These are phyloP conservation scores for Ornithoptera priamus DNA, from an alignment of 2,888 invertebrate genomes.

Conservation along the genomic window DNA sequence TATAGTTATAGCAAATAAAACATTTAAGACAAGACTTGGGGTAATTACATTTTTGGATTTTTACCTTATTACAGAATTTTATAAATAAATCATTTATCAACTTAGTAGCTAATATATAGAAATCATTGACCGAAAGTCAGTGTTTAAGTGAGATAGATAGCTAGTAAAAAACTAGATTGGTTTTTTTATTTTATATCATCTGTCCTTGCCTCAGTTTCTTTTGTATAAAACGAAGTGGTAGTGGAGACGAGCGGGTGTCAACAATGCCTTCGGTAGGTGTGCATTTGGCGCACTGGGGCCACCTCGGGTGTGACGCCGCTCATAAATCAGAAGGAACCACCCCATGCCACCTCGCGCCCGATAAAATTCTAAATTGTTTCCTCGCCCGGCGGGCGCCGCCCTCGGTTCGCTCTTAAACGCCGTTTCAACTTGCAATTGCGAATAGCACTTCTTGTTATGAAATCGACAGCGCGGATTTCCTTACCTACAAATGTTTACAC, in stretches of 20 bases:
- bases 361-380: conserved; percentile 80
- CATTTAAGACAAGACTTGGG: no score
- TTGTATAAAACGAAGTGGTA: conserved; percentile 7
- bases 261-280: conserved; percentile 54
- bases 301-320: conserved; percentile 66
- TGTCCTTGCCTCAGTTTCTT: neutral
- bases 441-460: conserved; percentile 78
- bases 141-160: no score
- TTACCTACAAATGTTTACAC: conserved; percentile 43
- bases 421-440: conserved; percentile 79
- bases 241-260: conserved; percentile 53
- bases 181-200: neutral
- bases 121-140: no score
- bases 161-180: neutral
- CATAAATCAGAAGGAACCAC: conserved; percentile 75
- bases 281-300: conserved; percentile 63
- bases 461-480: conserved; percentile 71
- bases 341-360: conserved; percentile 54
- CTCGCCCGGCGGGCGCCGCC: conserved; percentile 77
- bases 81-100: no score
- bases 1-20: no score
- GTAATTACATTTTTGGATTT: no score
- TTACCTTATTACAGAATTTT: no score
- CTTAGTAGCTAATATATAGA: no score
- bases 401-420: conserved; percentile 79